Evolutionary conservation across 2,888 invertebrate genomes (phyloP), one percentile per base, ranked within the genome.

Genomic region (Phalera bucephala): DNA sequence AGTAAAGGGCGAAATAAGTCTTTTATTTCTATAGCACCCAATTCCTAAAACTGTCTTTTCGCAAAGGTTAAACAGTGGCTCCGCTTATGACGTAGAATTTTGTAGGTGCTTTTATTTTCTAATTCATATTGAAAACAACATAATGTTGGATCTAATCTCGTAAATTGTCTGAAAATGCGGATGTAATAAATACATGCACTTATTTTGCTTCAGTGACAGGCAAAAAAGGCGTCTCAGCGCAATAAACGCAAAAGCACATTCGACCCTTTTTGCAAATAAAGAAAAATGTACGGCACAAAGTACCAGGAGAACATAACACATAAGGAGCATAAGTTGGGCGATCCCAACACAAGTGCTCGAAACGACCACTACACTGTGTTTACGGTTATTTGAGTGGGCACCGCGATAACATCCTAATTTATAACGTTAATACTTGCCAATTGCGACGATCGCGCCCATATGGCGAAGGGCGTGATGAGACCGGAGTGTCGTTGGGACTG

Each of bases 351-450:
- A 83, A 85, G 86, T 86, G 86, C 66, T 63, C 63, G 45, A 59
- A 78, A 87, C 76, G 81, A 78, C 79, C 80, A 71, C 67, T 71
- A 67, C 61, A 56, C 51, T 48, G 70, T 70, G 68, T 80, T 83
- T 85, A 86, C 79, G 81, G 80, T 86, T 88, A 87, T 86, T 85
- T 82, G 80, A 82, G 82, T 83, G 82, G 77, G 68, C 72, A 58
- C 61, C 67, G 64, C 77, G 69, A 68, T 85, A 80, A 88, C 80
- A 72, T 85, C 79, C 86, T 86, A 81, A 88, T 88, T 88, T 88
- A 88, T 87, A 86, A 85, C 85, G 74, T 83, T 87, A 86, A 87
- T 87, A 86, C 80, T 64, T 7, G 69, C 60, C 54, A 54, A 67
- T 48, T 21, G 31, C 36, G 13, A 26, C 40, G 79, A 83, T 79